Percentiles rank a stretch among this genome's conserved stretches.
Evolutionary conservation across 92 coral and sea anemone genomes (phyloP).

Genomic region (Paramuricea clavata): DNA sequence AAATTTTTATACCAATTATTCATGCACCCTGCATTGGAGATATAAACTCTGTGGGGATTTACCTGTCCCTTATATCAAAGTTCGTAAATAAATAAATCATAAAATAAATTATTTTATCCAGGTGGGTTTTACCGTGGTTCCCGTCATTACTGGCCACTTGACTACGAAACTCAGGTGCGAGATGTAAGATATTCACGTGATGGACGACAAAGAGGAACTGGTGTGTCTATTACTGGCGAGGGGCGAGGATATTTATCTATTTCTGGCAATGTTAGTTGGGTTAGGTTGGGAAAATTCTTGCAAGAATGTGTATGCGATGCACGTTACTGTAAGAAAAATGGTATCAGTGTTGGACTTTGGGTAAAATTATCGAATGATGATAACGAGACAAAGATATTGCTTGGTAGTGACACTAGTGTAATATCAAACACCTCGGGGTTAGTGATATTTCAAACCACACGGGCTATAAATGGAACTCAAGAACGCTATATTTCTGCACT

Average conservation of each 20-base stretch:
- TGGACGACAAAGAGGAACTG: constrained; percentile 8
- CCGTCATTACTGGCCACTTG: constrained; percentile 72
- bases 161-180: constrained; percentile 45
- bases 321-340: constrained; percentile 63
- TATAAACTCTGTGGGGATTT: too few relatives aligned
- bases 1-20: too few relatives aligned
- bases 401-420: constrained; percentile 20
- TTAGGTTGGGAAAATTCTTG: constrained; percentile 68
- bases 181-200: constrained; percentile 30
- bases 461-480: background rate
- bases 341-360: constrained; percentile 76
- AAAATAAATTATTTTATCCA: background rate
- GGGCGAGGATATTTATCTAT: constrained; percentile 19
- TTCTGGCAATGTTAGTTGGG: constrained; percentile 62
- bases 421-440: constrained; percentile 22
- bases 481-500: constrained; percentile 19
- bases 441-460: constrained; percentile 22
- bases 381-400: constrained; percentile 26
- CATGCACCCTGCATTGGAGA: too few relatives aligned
- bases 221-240: constrained; percentile 12
- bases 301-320: constrained; percentile 74
- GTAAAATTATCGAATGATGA: constrained; percentile 44
- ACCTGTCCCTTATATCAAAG: too few relatives aligned
- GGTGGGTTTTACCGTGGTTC: constrained; percentile 53
- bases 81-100: too few relatives aligned